phyloP scores from a whole-genome alignment of 1,140 invertebrate genomes.

The Drosophila ercepeae region DNA sequence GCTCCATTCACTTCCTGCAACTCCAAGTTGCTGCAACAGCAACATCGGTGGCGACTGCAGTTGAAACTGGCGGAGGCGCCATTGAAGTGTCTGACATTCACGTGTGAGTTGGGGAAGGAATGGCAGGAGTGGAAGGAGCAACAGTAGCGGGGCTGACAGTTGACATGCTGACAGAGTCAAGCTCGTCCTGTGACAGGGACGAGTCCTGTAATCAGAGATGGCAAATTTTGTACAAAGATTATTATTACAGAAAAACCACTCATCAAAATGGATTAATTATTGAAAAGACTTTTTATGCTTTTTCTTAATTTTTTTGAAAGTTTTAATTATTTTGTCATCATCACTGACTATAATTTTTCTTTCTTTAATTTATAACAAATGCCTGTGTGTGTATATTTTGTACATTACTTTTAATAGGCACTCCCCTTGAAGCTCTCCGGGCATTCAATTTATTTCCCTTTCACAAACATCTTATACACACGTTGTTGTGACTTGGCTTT shows the following conservation, averaged over 20 bases:
- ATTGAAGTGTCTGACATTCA: constrained; percentile 76
- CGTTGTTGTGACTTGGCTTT: constrained; percentile 54
- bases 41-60: constrained; percentile 14
- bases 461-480: constrained; percentile 68
- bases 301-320: not conserved
- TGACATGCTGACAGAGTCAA: constrained; percentile 67
- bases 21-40: constrained; percentile 31
- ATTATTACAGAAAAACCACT: too few species aligned
- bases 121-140: constrained; percentile 27
- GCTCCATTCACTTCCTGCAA: constrained; percentile 69
- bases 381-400: constrained; percentile 18
- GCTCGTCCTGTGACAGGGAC: constrained; percentile 44
- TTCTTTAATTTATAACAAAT: constrained; percentile 22
- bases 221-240: not conserved
- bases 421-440: constrained; percentile 34
- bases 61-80: constrained; percentile 33
- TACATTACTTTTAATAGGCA: constrained; percentile 65
- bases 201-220: constrained; percentile 20
- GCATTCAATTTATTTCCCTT: constrained; percentile 73
- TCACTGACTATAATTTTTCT: constrained; percentile 7
- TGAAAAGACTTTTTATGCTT: not conserved
- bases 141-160: constrained; percentile 62
- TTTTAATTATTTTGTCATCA: not conserved
- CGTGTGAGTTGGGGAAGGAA: constrained; percentile 46
- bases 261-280: too few species aligned